Evolutionary conservation across 2,113 vertebrate species (phyloP), one percentile per base, ranked within the genome.

Genomic region (Planiliza haematocheilus): DNA sequence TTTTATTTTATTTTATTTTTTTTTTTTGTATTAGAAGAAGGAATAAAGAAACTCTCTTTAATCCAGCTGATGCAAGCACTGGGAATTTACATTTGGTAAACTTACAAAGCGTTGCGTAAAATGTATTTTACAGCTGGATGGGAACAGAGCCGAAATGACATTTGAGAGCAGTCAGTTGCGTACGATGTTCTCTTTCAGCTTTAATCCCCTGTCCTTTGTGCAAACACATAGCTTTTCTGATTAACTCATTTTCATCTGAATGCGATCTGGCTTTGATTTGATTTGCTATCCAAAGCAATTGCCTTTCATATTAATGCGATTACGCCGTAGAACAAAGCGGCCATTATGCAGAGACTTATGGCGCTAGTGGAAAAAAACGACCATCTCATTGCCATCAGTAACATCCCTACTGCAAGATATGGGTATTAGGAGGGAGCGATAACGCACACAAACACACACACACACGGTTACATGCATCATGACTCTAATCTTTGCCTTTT

Each of bases 281-380:
- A 91, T 92, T 91, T 91, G 83, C 76, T 84, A 88, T 90, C 85
- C 83, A 79, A 41, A 88, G 83, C 86, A 86, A 91, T 89, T 89
- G 87, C 75, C 86, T 89, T 86, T 91, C 88, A 86, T 91, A 91
- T 91, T 91, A 91, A 90, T 91, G 83, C 52, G 79, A 92, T 91
- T 92, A 91, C 57, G 82, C 75, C 48, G 72, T 74, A 86, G 83
- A 89, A 92, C 89, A 91, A 91, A 91, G 79, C 71, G 18, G 67
- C 79, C 83, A 89, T 93, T 92, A 92, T 86, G 64, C 71, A 57
- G 79, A 86, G 84, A 84, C 88, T 90, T 91, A 89, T 90, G 83
- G 85, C 30, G 16, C 71, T 72, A 43, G 70, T 83, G 77, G 81
- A 80, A 69, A 81, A 70, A 88, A 76, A 74, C 63, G 77, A 80